Base-by-base conservation (phyloP, 2,113 vertebrate genomes). In the Gadus macrocephalus region DNA sequence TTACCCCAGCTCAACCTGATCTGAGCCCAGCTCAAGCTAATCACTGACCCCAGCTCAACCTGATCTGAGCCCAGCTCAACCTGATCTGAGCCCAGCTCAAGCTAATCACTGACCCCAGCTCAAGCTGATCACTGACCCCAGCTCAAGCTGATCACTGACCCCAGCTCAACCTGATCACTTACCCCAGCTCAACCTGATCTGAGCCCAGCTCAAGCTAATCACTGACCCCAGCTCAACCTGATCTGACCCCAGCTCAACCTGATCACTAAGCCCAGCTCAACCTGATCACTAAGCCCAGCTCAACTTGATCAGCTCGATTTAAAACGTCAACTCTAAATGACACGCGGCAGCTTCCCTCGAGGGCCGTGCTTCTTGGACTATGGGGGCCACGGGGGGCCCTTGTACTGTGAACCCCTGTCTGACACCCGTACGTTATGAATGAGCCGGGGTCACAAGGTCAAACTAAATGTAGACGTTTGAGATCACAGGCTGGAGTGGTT, bases 351-450 rank as follows among this genome's bases (percentile, higher is more conserved):
- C 72, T 67, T 73, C 62, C 70, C 74, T 62, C 68, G 66, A 75
- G 73, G 78, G 77, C 79, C 81, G 74, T 79, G 75, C 85, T 83
- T 81, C 74, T 80, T 74, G 80, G 76, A 81, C 66, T 75, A 62
- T 64, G 20, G 61, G 55, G 55, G 28, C 28, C 28, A 31, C 62
- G 68, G 69, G 27, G 69, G 55, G 2, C 16, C 42, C 42, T 9
- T 15, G 38, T 61, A 71, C 66, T 70, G 61, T 64, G 66, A 31
- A 65, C 70, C 73, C 28, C 19, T 15, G 31, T 11, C 55, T 53
- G 25, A 55, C 14, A 63, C 68, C 6, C 42, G 11, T 12, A 12
- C 11, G 42, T 49, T 49, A 12, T 79, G 11, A 67, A 68, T 3
- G 16, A 59, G 62, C 28, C 16, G 27, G 28, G 35, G 35, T 49